These are phyloP conservation scores for Saccopteryx leptura DNA, from an alignment of 2,113 vertebrate genomes.

Conservation along the genomic window DNA sequence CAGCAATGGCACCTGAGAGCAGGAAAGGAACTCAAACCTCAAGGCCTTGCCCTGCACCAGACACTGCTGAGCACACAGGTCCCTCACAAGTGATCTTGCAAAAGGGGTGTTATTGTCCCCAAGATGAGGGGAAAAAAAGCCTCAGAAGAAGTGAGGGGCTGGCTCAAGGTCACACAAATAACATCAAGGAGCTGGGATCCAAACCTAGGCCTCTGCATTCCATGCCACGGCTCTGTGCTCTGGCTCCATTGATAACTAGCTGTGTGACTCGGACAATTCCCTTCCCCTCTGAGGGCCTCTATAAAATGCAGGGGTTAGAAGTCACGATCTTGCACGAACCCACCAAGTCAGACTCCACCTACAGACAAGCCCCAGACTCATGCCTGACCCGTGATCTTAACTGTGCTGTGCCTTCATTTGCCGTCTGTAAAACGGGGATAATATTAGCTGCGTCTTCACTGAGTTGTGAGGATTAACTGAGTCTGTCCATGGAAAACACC, in stretches of 20 bases:
- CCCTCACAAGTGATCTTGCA: accelerated
- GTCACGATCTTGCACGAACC: neutral
- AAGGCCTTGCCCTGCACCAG: accelerated
- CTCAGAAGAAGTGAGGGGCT: neutral
- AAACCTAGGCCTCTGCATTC: neutral
- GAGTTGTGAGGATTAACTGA: neutral
- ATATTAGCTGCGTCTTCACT: neutral
- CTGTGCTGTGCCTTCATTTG: neutral
- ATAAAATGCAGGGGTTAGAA: neutral
- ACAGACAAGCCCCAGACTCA: neutral
- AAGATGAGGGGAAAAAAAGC: neutral
- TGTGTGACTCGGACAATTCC: too few species aligned
- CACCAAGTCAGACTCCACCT: neutral
- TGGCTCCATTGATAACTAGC: accelerated
- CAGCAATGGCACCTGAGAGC: neutral
- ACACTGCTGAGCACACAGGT: neutral
- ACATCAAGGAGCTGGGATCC: neutral
- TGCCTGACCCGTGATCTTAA: accelerated
- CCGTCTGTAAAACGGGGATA: neutral
- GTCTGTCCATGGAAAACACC: accelerated
- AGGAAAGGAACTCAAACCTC: accelerated
- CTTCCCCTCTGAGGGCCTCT: neutral
- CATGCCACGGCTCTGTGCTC: accelerated
- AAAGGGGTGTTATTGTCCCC: neutral
- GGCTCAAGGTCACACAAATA: neutral